Evolutionary conservation across 2,797 vertebrate species (phyloP).

Genomic region (Eulemur mongoz): DNA sequence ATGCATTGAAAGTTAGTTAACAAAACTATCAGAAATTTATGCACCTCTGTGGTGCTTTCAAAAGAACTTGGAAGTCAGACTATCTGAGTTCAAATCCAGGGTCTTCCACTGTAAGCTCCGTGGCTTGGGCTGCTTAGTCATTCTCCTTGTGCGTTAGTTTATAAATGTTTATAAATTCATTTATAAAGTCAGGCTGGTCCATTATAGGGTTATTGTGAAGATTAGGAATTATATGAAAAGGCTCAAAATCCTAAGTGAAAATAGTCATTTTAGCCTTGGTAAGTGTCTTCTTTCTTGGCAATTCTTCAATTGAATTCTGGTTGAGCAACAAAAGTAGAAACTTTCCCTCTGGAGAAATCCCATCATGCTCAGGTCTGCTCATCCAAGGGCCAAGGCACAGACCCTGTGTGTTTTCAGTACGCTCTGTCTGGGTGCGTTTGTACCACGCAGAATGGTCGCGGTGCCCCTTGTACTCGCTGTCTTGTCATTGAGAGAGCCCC

Average conservation of each 20-base stretch:
- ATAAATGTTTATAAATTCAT: background rate
- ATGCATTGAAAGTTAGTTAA: slow-evolving; percentile 36
- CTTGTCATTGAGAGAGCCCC: no score
- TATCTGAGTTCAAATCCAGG: background rate
- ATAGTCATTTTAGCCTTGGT: background rate
- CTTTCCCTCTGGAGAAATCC: background rate
- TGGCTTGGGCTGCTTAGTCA: background rate
- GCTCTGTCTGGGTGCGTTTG: accelerated
- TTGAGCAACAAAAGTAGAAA: background rate
- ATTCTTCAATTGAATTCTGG: background rate
- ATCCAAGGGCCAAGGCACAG: accelerated
- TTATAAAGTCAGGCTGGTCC: background rate
- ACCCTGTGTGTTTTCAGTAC: background rate
- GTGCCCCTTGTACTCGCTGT: accelerated
- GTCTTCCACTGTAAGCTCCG: accelerated
- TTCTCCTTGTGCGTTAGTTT: background rate
- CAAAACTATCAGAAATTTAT: background rate
- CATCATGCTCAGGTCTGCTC: accelerated
- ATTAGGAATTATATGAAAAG: background rate
- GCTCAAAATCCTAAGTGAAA: background rate
- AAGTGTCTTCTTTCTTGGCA: background rate
- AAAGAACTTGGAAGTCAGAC: background rate
- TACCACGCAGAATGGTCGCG: accelerated
- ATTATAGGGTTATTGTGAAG: background rate
- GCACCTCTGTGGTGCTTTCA: background rate